Evolutionary conservation across 2,888 invertebrate species (phyloP), one percentile per base, ranked within the genome.

Genomic region (Panorpa germanica): DNA sequence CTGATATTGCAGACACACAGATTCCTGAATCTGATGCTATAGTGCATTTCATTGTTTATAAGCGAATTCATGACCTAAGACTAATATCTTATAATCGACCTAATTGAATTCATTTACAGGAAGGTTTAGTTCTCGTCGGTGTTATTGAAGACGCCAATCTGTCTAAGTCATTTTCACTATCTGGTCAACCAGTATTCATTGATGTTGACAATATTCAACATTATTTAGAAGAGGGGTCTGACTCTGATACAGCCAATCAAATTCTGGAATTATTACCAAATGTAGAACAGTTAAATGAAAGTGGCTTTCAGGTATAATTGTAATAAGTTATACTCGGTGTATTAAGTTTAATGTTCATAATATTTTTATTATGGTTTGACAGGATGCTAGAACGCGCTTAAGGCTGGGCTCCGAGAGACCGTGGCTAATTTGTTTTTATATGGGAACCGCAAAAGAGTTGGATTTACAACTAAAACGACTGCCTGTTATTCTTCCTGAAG

Each of bases 391-490:
- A 27, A 44, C 41, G 12, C 41, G 44, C 26, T 41, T 54, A 25
- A 38, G 48, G 35, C 38, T 42, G 5, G 50, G 49, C 11, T 41
- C 46, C 28, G 48, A 49, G 10, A 49, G 48, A 30, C 58, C 63
- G 5, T 65, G 64, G 64, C 43, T 66, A 15, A 43, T 65, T 29
- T 63, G 63, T 41, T 67, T 65, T 41, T 61, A 61, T 35, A 38
- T 65, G 24, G 63, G 62, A 8, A 47, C 55, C 28, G 55, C 55
- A 8, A 65, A 58, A 11, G 56, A 59, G 37, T 50, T 52, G 37
- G 60, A 56, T 42, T 45, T 68, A 29, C 65, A 70, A 43, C 48
- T 71, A 25, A 65, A 70, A 42, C 64, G 68, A 37, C 49, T 76
- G 30, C 67, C 69, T 4, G 59, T 63, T 18, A 49, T 68, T 39